Evolutionary conservation across 2,797 vertebrate genomes (phyloP), one percentile per base, ranked within the genome.

Genomic region (Anguilla anguilla): DNA sequence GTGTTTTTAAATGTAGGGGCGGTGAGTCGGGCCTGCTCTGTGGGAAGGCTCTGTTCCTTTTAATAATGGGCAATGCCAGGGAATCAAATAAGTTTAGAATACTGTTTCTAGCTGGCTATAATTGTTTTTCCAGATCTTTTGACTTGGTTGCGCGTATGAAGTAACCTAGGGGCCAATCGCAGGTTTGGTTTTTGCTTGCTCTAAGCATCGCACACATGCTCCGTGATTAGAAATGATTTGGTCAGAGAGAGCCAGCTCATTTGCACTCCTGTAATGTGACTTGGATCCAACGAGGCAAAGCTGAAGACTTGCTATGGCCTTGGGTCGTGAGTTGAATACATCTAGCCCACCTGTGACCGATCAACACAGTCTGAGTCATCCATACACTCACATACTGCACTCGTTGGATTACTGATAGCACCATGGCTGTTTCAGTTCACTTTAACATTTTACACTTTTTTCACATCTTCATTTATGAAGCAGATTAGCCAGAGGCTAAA

Each of bases 141-240:
- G 19, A 83, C 55, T 86, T 89, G 49, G 31, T 67, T 57, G 31
- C 3, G 22, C 28, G 31, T 51, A 85, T 55, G 4, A 51, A 74
- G 81, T 89, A 87, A 88, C 85, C 87, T 84, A 13, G 69, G 53
- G 25, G 51, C 49, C 85, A 85, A 88, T 87, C 64, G 86, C 59
- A 43, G 49, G 86, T 19, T 85, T 89, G 15, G 72, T 22, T 82
- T 84, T 86, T 55, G 83, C 51, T 46, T 85, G 72, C 22, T 85
- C 89, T 31, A 49, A 19, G 53, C 53, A 53, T 85, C 46, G 17
- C 84, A 86, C 61, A 86, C 61, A 69, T 53, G 39, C 55, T 89
- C 83, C 85, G 55, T 88, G 84, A 87, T 87, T 86, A 90, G 28
- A 25, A 57, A 59, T 28, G 74, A 90, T 86, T 88, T 88, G 72